Evolutionary conservation across 2,113 vertebrate species (phyloP).

Genomic region (Cariama cristata): DNA sequence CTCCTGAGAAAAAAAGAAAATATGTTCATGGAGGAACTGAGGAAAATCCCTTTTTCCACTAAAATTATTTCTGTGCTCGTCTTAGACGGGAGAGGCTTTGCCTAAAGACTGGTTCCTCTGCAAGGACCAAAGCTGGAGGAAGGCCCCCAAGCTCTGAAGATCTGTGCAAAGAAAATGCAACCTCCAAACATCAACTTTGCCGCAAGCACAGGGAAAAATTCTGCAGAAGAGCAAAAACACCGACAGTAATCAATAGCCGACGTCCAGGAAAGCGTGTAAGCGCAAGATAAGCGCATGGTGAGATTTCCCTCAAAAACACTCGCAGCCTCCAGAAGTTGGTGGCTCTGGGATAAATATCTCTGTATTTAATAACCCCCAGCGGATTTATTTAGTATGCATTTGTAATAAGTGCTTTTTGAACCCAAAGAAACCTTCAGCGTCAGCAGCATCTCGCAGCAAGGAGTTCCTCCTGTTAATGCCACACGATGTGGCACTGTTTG

Average conservation of each 20-base stretch:
- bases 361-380: not conserved
- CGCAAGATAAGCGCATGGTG: not conserved
- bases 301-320: not conserved
- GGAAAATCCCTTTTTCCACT: not conserved
- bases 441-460: not conserved
- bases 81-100: not conserved
- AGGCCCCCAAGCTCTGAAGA: not conserved
- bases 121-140: not conserved
- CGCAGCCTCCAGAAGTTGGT: not conserved
- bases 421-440: not conserved
- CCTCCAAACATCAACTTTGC: not conserved
- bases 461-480: not conserved
- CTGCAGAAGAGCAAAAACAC: not conserved
- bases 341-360: not conserved
- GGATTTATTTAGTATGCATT: not conserved
- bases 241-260: accelerated
- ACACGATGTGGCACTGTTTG: accelerated
- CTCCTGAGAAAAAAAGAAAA: conserved; percentile 18
- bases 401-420: accelerated
- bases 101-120: accelerated
- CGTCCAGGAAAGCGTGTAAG: not conserved
- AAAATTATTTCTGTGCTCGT: accelerated
- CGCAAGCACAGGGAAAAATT: not conserved
- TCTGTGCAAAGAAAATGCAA: not conserved
- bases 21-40: not conserved